Evolutionary conservation across 2,888 invertebrate species (phyloP), one percentile per base, ranked within the genome.

Genomic region (Drosophila prolongata): DNA sequence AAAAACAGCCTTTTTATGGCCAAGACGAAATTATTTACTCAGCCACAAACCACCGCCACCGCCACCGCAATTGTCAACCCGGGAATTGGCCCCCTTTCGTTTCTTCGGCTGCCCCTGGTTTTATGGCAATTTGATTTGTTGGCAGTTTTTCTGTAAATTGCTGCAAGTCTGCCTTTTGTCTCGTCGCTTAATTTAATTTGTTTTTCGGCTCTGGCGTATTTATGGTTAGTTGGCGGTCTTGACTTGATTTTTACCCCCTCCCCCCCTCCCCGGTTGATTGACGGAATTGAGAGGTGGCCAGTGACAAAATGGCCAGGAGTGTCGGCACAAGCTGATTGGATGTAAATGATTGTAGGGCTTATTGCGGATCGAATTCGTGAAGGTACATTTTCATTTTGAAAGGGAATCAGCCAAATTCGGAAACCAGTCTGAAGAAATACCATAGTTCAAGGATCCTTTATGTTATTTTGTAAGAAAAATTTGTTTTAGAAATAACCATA

Each of bases 21-120:
- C 81, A 79, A 83, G 78, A 79, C 81, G 68, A 87, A 85, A 85
- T 87, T 85, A 85, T 85, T 85, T 87, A 85, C 88, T 85, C 79
- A 72, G 34, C 46, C 35, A 30, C 19, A 16, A 27, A 27, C 56
- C n/a, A 30, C 27, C 13, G 24, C 60, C 13, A 34, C 49, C 42
- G 61, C 58, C 68, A 55, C 66, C 69, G 80, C 86, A 87, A 85
- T 85, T 85, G 88, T 86, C 79, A 86, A 78, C 76, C 60, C 78
- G 85, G 85, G 85, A 85, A 87, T 87, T 87, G 80, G 71, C 60
- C 50, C 47, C 50, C 62, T 64, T 30, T 49, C 47, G 34, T 30
- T 34, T 53, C 16, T 40, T 38, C 14, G 34, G 38, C 40, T 50
- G 53, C 40, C 37, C 27, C 62, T 67, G 83, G 77, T 64, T 85